A percentile compares a stretch with the other conserved stretches of the same genome.
Evolutionary conservation across 2,113 vertebrate genomes (phyloP).

Genomic region (Nycticebus coucang): DNA sequence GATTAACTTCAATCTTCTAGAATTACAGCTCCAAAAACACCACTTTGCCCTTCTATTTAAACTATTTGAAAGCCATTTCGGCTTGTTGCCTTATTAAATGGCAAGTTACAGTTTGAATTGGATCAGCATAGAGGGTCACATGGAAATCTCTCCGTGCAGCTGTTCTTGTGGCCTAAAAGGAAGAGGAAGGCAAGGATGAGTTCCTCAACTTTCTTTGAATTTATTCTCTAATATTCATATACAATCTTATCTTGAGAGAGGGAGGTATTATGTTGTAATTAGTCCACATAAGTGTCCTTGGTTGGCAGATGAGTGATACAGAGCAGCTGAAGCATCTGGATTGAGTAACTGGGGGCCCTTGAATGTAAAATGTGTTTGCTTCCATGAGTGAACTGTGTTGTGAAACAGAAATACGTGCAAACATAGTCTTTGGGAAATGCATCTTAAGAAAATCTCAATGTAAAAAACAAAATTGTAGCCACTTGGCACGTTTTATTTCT

Average conservation of each 20-base stretch:
- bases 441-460: background rate
- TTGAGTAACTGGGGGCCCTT: background rate
- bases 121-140: background rate
- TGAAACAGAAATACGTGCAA: conserved; percentile 43
- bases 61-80: background rate
- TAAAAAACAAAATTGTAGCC: background rate
- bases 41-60: background rate
- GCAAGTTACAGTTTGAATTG: background rate
- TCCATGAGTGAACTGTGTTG: background rate
- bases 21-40: background rate
- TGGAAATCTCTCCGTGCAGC: background rate
- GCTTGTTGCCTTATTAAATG: background rate
- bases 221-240: conserved; percentile 38
- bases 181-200: background rate
- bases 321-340: conserved; percentile 37
- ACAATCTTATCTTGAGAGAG: conserved; percentile 53
- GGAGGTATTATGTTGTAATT: background rate
- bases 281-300: background rate
- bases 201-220: conserved; percentile 36
- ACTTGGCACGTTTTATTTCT: background rate
- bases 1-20: background rate
- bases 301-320: background rate
- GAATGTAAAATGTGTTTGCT: conserved; percentile 1
- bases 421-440: background rate
- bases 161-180: background rate